Evolutionary conservation across 64 coral and sea anemone genomes (phyloP).

Genomic region (Dendronephthya gigantea): DNA sequence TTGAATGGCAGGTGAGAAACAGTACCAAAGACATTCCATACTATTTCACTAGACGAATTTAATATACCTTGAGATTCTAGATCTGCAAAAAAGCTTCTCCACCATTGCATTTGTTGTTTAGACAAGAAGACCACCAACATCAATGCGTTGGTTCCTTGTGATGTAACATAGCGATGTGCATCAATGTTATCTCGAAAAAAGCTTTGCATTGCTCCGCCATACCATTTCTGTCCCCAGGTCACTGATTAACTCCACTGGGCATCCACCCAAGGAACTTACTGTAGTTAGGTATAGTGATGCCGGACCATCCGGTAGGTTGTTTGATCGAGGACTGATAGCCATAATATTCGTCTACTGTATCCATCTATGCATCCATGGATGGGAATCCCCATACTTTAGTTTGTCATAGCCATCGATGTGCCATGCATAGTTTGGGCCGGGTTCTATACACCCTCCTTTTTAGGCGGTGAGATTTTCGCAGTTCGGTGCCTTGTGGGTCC

Average conservation of each 20-base stretch:
- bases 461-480: not conserved
- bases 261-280: not conserved
- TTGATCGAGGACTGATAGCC: not conserved
- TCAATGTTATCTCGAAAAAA: not conserved
- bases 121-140: not conserved
- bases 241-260: not conserved
- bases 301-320: not conserved
- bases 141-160: not conserved
- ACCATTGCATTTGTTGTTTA: not conserved
- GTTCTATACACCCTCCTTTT: not conserved
- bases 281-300: not conserved
- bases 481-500: not conserved
- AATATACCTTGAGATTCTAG: not conserved
- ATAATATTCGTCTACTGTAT: not conserved
- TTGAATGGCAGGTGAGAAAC: not conserved
- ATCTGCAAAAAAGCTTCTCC: not conserved
- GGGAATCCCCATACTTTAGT: not conserved
- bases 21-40: not conserved
- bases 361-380: not conserved
- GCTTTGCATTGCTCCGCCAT: not conserved
- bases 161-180: not conserved
- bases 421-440: not conserved
- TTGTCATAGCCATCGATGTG: not conserved
- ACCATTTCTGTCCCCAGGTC: not conserved
- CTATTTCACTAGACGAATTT: not conserved